Evolutionary conservation across 2,113 vertebrate species (phyloP).

Genomic region (Salvelinus alpinus): DNA sequence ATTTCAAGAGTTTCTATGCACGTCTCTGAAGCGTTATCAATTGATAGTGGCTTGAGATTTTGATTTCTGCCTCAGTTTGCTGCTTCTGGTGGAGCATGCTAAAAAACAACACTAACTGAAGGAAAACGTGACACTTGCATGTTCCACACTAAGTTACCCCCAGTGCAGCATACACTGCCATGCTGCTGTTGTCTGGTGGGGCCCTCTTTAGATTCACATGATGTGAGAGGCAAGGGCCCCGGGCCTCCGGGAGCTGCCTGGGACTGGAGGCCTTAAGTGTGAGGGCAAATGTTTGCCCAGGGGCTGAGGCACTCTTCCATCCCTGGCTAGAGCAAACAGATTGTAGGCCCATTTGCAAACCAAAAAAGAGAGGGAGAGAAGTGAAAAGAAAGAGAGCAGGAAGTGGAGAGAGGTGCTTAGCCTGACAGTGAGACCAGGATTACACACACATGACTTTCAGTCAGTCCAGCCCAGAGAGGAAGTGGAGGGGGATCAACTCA

Average conservation of each 20-base stretch:
- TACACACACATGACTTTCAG: constrained; percentile 67
- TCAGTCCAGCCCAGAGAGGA: constrained; percentile 55
- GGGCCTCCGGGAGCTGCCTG: constrained; percentile 51
- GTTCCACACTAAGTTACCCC: not conserved
- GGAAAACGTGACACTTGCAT: too few relatives aligned
- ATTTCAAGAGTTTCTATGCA: too few relatives aligned
- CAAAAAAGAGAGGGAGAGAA: constrained; percentile 61
- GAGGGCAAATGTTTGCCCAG: constrained; percentile 79
- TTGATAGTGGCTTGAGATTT: too few relatives aligned
- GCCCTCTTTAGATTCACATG: constrained; percentile 63
- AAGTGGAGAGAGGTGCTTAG: constrained; percentile 72
- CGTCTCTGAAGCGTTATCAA: too few relatives aligned
- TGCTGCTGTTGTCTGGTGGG: constrained; percentile 48
- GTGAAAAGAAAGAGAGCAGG: constrained; percentile 66
- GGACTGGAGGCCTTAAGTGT: constrained; percentile 67
- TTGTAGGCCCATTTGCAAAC: constrained; percentile 80
- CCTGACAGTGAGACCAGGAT: constrained; percentile 69
- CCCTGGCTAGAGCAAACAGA: constrained; percentile 75
- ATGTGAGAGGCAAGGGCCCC: constrained; percentile 49
- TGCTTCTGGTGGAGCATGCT: too few relatives aligned
- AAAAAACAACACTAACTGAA: too few relatives aligned
- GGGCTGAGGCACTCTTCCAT: constrained; percentile 69
- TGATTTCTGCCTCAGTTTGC: too few relatives aligned
- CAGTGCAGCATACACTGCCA: constrained; percentile 52
- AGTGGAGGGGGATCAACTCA: constrained; percentile 64